Evolutionary conservation across 2,797 vertebrate genomes (phyloP), one percentile per base, ranked within the genome.

Genomic region (Acanthurus leucopareius): DNA sequence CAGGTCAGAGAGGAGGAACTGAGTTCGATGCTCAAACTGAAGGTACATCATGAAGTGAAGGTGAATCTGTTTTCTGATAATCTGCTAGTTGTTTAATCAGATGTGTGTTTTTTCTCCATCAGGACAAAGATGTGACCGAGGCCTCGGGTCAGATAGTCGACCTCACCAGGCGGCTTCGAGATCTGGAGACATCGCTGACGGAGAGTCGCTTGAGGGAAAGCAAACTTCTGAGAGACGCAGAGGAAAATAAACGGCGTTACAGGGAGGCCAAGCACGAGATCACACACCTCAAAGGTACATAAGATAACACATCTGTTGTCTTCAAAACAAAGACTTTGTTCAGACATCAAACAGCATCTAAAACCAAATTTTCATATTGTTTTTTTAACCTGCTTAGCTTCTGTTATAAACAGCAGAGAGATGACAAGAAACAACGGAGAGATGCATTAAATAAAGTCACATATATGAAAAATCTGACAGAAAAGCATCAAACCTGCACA

Each of bases 1-100:
- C 96, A 97, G 85, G 97, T 95, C 0, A 95, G 95, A 19, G 97
- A 97, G 69, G 96, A 97, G 87, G 96, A 97, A 49, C 95, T 98
- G 40, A 92, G 95, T 20, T 94, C 96, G 0, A 94, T 96, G 95
- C 95, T 98, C 57, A 96, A 94, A 84, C 92, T 97, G 15, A 98
- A 98, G 97, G 97, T 97, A 62, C 38, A 25, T 25, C 52, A 9
- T 54, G 3, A 16, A 15, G 25, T 54, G 9, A 20, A 49, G 17
- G 19, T 56, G 54, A 10, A 7, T 65, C 11, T 45, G 9, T 65
- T n/a, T 16, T 42, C 25, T 73, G 8, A 59, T 65, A 7, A 14
- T 3, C 25, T 20, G 11, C 3, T 7, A 1, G 28, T 35, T 13
- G 14, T 20, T 44, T 22, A 15, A 52, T 38, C 25, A 25, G 25